Evolutionary conservation across 1,140 invertebrate genomes (phyloP), one percentile per base, ranked within the genome.

Genomic region (Radopholus similis): DNA sequence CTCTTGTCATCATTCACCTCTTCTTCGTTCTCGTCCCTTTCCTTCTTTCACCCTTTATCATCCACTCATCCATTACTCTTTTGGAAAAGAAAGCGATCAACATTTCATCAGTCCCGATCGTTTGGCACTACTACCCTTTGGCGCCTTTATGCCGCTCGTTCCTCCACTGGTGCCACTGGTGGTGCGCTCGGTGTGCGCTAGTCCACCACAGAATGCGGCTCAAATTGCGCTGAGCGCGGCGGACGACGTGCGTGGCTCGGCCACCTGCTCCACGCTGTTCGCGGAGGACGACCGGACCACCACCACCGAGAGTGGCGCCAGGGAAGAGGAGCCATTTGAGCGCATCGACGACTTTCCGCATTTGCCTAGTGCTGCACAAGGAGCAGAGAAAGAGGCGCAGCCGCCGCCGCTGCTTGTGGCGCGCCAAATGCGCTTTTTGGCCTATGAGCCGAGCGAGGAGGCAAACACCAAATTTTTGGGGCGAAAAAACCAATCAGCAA

Each of bases 271-370:
- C 47, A 28, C 23, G 30, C 21, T 51, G 47, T 51, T 51, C 47
- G 23, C 47, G 2, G 47, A 51, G 6, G 47, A 51, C 13, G 47
- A 51, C 15, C 18, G 47, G 23, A 23, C 18, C 2, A 26, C 47
- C n/a, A n/a, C n/a, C 6, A 15, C 0, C 47, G 47, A 51, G 30
- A 51, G 47, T 15, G 8, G n/a, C n/a, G n/a, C n/a, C n/a, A n/a
- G n/a, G n/a, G n/a, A n/a, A n/a, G n/a, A 26, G 47, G 47, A 51
- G 47, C 47, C 47, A 26, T 51, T 51, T 51, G 47, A 51, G 47
- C 47, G 23, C 47, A 21, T 51, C 21, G 47, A 13, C 8, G 47
- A 51, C 30, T 51, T 51, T 23, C 47, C 21, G 47, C 9, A 51
- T 51, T 26, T 51, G 47, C 47, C 47, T 28, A 28, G 30, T 8